Evolutionary conservation across 2,113 vertebrate genomes (phyloP), one percentile per base, ranked within the genome.

Genomic region (Gobio gobio): DNA sequence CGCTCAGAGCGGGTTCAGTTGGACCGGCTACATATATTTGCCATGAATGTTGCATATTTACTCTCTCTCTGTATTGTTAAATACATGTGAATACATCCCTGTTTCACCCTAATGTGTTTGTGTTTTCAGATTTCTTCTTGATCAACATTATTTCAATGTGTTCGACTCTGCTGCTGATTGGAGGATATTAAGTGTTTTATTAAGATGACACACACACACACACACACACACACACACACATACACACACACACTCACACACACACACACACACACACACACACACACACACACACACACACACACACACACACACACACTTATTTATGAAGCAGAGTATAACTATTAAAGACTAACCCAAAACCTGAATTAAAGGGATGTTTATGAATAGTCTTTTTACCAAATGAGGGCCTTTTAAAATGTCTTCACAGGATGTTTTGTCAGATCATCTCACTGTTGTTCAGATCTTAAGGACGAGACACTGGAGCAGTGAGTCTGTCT

Each of bases 61-160:
- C 10, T 2, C 10, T 47, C n/a, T n/a, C 10, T 47, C 9, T 63
- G 4, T 63, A 24, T 63, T 13, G 26, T 26, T 63, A 26, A 13
- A 63, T 13, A 13, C 4, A 61, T 63, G 4, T 5, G 10, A 63
- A 13, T 63, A 13, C 10, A 5, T 5, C 6, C 49, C 24, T 1
- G 61, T 64, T 26, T 29, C 24, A 14, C 61, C 2, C 0, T 16
- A 64, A 8, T 66, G 26, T 16, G 6, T 66, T 18, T 33, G 0
- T 45, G 10, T n/a, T 72, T 72, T 72, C 68, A 72, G 68, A 72
- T 72, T 43, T 72, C 10, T 72, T 10, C n/a, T n/a, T 72, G 20
- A 2, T 45, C 20, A 43, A 43, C 68, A 22, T 72, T 0, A n/a
- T 45, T 72, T 43, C 40, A 13, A 12, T n/a, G 68, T 45, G 68